Evolutionary conservation across 2,113 vertebrate genomes (phyloP).

Genomic region (Aldabrachelys gigantea): DNA sequence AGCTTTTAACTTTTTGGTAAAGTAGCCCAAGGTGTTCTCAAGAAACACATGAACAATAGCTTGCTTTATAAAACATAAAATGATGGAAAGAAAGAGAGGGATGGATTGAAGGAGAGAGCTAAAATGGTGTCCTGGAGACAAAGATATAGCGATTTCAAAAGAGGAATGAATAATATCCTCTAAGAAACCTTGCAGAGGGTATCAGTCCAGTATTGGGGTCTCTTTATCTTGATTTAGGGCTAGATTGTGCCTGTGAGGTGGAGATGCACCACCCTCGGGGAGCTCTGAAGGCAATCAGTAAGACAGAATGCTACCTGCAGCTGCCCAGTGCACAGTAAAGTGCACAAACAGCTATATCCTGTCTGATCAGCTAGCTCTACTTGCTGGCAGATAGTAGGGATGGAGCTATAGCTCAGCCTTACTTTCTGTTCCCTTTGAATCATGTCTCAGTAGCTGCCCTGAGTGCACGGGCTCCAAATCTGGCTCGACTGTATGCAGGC

Average conservation of each 20-base stretch:
- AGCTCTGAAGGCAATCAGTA: not conserved
- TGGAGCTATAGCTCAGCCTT: not conserved
- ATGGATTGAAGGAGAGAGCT: not conserved
- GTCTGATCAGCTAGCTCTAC: rapidly evolving
- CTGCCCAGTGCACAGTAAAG: rapidly evolving
- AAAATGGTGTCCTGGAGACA: not conserved
- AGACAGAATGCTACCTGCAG: rapidly evolving
- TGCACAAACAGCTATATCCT: rapidly evolving
- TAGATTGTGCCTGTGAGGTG: not conserved
- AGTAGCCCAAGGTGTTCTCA: slow-evolving; percentile 39
- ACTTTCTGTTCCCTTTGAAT: not conserved
- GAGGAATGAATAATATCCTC: not conserved
- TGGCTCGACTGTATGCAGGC: not conserved
- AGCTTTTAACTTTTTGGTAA: not conserved
- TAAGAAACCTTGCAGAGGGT: not conserved
- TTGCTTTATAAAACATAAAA: slow-evolving; percentile 61
- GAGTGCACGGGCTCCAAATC: not conserved
- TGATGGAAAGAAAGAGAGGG: not conserved
- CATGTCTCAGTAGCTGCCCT: not conserved
- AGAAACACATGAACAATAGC: slow-evolving; percentile 39
- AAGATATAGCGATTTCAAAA: slow-evolving; percentile 27
- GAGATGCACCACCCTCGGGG: not conserved
- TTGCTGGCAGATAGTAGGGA: not conserved
- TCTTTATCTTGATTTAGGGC: slow-evolving; percentile 18
- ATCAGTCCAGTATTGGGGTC: not conserved